Evolutionary conservation across 2,113 vertebrate species (phyloP).

Genomic region (Narcine bancroftii): DNA sequence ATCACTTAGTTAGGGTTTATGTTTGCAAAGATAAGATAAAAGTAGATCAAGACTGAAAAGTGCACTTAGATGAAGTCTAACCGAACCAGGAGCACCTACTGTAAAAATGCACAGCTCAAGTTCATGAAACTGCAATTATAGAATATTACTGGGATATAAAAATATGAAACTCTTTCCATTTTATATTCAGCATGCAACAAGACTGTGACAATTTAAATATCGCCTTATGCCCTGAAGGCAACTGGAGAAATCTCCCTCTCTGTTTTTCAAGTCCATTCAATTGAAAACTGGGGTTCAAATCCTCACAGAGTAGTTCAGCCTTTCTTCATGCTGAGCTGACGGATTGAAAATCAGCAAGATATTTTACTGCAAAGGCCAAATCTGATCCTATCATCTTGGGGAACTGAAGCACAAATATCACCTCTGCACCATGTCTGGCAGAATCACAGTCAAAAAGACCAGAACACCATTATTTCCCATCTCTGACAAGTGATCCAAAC

Average conservation of each 20-base stretch:
- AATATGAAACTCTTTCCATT: neutral
- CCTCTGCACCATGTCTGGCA: neutral
- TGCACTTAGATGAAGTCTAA: neutral
- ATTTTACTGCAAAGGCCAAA: neutral
- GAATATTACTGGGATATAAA: neutral
- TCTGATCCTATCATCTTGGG: neutral
- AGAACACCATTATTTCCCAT: neutral
- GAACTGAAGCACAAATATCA: neutral
- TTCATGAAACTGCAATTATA: neutral
- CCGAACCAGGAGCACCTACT: neutral
- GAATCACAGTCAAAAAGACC: neutral
- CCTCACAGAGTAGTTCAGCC: neutral
- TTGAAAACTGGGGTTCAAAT: neutral
- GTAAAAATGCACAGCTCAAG: neutral
- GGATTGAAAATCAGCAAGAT: neutral
- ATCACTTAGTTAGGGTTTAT: neutral
- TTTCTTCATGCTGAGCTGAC: neutral
- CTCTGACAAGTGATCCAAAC: neutral
- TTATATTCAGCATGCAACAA: neutral
- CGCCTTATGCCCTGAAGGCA: neutral
- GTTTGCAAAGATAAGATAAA: neutral
- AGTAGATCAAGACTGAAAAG: neutral
- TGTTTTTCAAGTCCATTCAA: neutral
- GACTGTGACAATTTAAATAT: no score
- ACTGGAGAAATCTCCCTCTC: neutral